phyloP scores from a whole-genome alignment of 2,888 invertebrate genomes.

The Thyatira batis region DNA sequence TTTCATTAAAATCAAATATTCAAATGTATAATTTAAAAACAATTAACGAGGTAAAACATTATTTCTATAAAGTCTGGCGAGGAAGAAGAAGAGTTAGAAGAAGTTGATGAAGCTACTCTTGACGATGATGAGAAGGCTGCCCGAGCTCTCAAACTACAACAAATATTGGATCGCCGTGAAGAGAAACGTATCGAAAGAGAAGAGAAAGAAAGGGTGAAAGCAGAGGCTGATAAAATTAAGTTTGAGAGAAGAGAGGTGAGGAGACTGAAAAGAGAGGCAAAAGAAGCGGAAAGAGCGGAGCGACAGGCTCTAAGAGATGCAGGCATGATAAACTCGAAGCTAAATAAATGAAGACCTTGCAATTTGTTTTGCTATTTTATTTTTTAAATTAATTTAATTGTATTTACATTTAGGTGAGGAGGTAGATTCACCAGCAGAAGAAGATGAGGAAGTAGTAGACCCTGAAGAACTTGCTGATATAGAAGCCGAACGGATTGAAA shows the following conservation, averaged over 20 bases:
- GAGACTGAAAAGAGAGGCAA: conserved; percentile 59
- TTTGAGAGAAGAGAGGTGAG: conserved; percentile 61
- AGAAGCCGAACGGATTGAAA: conserved; percentile 66
- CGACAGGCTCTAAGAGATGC: conserved; percentile 57
- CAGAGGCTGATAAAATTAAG: conserved; percentile 50
- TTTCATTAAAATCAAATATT: neutral
- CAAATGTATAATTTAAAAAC: too few species aligned
- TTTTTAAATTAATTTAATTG: too few species aligned
- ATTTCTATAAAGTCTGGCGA: conserved; percentile 42
- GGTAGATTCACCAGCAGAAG: conserved; percentile 66
- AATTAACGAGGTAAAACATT: neutral
- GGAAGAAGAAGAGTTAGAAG: conserved; percentile 63
- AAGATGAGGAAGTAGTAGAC: conserved; percentile 62
- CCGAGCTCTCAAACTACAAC: conserved; percentile 48
- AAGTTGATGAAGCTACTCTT: conserved; percentile 65
- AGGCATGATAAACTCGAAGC: conserved; percentile 37
- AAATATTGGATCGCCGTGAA: conserved; percentile 49
- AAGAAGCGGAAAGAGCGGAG: conserved; percentile 51
- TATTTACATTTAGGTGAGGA: conserved; percentile 52
- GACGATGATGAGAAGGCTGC: conserved; percentile 70
- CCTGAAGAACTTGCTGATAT: conserved; percentile 72
- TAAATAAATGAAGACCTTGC: too few species aligned
- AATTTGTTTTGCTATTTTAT: too few species aligned
- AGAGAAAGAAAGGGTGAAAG: conserved; percentile 50
- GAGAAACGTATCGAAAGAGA: conserved; percentile 50